These are phyloP conservation scores for Calliscelio sp. DNA, from an alignment of 2,888 invertebrate genomes.

Conservation along the genomic window DNA sequence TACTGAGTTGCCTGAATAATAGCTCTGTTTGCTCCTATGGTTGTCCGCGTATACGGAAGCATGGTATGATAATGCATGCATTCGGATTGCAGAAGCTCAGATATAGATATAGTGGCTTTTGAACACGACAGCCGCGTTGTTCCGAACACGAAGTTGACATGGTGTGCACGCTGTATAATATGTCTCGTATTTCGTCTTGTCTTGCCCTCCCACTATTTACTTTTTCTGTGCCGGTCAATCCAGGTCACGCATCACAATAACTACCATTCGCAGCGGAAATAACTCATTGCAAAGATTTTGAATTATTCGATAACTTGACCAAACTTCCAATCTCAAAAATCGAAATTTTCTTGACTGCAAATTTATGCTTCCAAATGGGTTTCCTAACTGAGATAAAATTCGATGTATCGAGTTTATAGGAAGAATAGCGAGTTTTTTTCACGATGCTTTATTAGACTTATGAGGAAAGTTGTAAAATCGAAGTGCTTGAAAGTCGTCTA, in stretches of 20 bases:
- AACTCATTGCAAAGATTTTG: no score
- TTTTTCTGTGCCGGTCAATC: constrained; percentile 26
- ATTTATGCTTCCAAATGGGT: no score
- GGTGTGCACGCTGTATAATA: constrained; percentile 44
- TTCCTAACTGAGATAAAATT: no score
- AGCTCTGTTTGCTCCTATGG: constrained; percentile 64
- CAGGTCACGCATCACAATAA: constrained; percentile 6
- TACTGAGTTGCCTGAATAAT: constrained; percentile 57
- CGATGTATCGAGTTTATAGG: no score
- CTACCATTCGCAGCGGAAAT: no score
- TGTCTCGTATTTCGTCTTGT: constrained; percentile 52
- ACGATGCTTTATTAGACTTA: no score
- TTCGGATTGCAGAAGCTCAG: constrained; percentile 42
- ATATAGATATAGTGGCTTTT: constrained; percentile 60
- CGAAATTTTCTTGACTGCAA: no score
- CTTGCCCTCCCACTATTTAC: constrained; percentile 15
- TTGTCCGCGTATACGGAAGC: constrained; percentile 58
- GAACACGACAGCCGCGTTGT: constrained; percentile 56
- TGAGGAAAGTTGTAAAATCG: constrained; percentile 2
- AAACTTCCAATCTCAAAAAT: no score
- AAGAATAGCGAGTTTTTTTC: no score
- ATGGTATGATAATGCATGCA: constrained; percentile 66
- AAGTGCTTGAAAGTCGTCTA: neutral
- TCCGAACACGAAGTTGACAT: constrained; percentile 60
- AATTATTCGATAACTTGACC: no score